A percentile compares a stretch with the other conserved stretches of the same genome.
Evolutionary conservation across 1,140 invertebrate species (phyloP).

Genomic region (Homalodisca vitripennis): DNA sequence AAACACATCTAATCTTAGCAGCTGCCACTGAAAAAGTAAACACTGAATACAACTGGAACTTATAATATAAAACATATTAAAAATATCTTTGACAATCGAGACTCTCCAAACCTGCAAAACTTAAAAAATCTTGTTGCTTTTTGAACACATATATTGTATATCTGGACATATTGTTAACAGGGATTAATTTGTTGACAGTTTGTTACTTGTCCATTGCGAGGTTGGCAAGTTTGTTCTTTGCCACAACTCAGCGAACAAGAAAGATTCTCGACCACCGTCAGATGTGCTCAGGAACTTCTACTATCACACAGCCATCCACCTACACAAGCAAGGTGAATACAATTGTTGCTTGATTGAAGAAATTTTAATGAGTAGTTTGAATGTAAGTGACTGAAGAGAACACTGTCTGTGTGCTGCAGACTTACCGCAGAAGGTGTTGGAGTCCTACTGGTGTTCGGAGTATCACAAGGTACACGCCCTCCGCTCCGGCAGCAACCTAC

Average conservation of each 20-base stretch:
- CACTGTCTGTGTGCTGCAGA: slow-evolving; percentile 44
- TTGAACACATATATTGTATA: no score
- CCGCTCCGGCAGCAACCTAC: slow-evolving; percentile 58
- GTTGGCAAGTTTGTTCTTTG: slow-evolving; percentile 65
- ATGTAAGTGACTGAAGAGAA: no score
- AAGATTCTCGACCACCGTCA: slow-evolving; percentile 57
- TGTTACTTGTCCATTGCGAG: slow-evolving; percentile 65
- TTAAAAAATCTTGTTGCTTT: no score
- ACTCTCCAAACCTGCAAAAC: no score
- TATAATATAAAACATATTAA: no score
- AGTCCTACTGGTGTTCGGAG: slow-evolving; percentile 80
- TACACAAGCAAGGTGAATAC: slow-evolving; percentile 39
- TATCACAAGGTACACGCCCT: slow-evolving; percentile 80
- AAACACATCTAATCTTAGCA: no score
- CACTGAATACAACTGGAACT: no score
- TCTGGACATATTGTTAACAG: no score
- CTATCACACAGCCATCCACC: slow-evolving; percentile 53
- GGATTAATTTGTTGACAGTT: no score
- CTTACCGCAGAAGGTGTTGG: slow-evolving; percentile 47
- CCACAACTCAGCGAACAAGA: slow-evolving; percentile 54
- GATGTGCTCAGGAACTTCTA: slow-evolving; percentile 73
- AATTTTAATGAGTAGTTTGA: slow-evolving; percentile 36
- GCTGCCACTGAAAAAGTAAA: no score
- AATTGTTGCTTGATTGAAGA: neutral
- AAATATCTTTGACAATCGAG: no score